Conservation (phyloP, 2,113 vertebrate genomes). For the Syngnathoides biaculeatus region DNA sequence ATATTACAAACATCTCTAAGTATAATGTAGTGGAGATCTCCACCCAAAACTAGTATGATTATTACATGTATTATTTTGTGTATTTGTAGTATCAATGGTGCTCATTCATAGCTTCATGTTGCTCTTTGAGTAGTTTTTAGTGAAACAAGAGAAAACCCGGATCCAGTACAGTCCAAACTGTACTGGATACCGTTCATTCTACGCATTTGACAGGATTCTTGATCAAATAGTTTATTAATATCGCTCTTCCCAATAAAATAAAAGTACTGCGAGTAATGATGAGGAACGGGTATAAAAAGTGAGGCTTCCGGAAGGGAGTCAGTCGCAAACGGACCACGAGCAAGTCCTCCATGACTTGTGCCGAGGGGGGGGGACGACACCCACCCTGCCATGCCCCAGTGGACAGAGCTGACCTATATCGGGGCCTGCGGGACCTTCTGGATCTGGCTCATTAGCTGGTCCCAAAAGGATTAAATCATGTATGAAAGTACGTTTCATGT, state of each 20-base stretch:
- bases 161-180: neutral
- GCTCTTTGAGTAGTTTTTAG: too few species aligned
- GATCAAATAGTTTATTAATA: neutral
- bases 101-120: too few species aligned
- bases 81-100: too few species aligned
- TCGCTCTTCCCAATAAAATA: neutral
- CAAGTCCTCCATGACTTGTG: neutral
- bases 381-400: slow-evolving; percentile 36
- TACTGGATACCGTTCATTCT: neutral
- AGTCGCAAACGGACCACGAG: neutral
- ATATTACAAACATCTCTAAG: too few species aligned
- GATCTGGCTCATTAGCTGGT: slow-evolving; percentile 47
- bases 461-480: slow-evolving; percentile 31
- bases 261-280: neutral
- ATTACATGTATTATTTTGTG: too few species aligned
- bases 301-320: neutral
- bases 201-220: neutral
- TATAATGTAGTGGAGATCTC: too few species aligned
- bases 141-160: neutral
- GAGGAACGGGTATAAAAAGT: neutral
- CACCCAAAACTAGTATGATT: too few species aligned
- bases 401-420: slow-evolving; percentile 54
- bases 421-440: slow-evolving; percentile 31
- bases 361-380: neutral
- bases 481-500: slow-evolving; percentile 39